Conservation (phyloP, 2,113 vertebrate genomes). For the Chloropsis cyanopogon region DNA sequence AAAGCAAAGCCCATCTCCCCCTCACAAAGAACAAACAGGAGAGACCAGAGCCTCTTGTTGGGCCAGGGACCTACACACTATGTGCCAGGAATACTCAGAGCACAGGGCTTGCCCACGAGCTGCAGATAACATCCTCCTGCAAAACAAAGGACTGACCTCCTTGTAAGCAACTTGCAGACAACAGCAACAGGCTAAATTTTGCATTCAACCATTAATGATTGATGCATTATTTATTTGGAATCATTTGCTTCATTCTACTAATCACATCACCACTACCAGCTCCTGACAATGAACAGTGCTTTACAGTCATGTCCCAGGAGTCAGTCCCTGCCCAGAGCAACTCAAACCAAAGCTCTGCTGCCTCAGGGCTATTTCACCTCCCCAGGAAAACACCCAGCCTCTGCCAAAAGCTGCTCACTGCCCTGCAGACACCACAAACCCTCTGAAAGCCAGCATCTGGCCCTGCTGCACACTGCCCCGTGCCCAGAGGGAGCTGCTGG, state of each 20-base stretch:
- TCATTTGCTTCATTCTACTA: not conserved
- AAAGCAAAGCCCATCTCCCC: not conserved
- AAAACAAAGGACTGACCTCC: not conserved
- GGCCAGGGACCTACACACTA: not conserved
- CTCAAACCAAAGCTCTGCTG: fast-evolving
- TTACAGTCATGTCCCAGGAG: not conserved
- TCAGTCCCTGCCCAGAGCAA: not conserved
- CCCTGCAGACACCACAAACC: not conserved
- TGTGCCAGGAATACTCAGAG: not conserved
- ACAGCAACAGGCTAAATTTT: not conserved
- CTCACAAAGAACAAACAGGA: not conserved
- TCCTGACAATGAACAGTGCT: not conserved
- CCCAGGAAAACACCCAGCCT: not conserved
- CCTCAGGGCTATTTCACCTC: not conserved
- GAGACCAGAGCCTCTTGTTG: not conserved
- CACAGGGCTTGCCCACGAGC: fast-evolving
- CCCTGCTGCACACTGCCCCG: not conserved
- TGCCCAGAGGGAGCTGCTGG: not conserved
- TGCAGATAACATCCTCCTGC: not conserved
- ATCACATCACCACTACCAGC: not conserved
- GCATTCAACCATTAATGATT: not conserved
- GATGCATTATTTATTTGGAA: conserved; percentile 29
- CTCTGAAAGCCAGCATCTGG: not conserved
- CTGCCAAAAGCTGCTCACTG: not conserved
- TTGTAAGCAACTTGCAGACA: not conserved